Evolutionary conservation across 2,888 invertebrate genomes (phyloP), one percentile per base, ranked within the genome.

Genomic region (Oxystoma pomonae): DNA sequence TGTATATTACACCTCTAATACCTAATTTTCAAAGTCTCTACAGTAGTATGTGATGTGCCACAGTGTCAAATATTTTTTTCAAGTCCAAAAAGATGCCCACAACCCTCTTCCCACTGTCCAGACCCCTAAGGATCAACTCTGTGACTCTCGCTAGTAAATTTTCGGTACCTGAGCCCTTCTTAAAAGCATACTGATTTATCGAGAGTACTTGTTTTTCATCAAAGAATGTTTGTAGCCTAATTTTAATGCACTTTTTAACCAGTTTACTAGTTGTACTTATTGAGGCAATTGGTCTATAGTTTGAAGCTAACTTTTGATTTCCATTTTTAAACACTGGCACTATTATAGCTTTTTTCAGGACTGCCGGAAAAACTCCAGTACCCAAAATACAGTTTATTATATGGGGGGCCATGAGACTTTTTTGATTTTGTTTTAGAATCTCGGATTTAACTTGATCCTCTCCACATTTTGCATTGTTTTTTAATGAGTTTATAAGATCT

Each of bases 231-330:
- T 35, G 35, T 12, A 35, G 35, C 35, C 35, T 35, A 35, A 35
- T 35, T 53, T 53, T 53, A 53, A 53, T 53, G 19, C 53, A 53
- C n/a, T 53, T 53, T 53, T 53, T 19, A 17, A 53, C 19, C n/a
- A 53, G 19, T 53, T 53, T 53, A 19, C 53, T n/a, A 17, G n/a
- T 19, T 53, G 53, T 53, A 53, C 53, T 53, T 3, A 53, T 53
- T 53, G n/a, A 53, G 16, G 53, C 53, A n/a, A 53, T 53, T 19
- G 53, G 53, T 19, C 53, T 53, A 53, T 53, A 53, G n/a, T 53
- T 53, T 3, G 53, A 17, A 9, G 53, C n/a, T 53, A n/a, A 19
- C n/a, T 53, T 3, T 3, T n/a, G 7, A n/a, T 53, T 53, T 16
- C 53, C 53, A 16, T 53, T 16, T 19, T 53, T 53, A 19, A 17